Percentiles rank a stretch among this genome's conserved stretches.
Evolutionary conservation across 2,797 vertebrate species (phyloP).

Genomic region (Philypnodon macrostomus): DNA sequence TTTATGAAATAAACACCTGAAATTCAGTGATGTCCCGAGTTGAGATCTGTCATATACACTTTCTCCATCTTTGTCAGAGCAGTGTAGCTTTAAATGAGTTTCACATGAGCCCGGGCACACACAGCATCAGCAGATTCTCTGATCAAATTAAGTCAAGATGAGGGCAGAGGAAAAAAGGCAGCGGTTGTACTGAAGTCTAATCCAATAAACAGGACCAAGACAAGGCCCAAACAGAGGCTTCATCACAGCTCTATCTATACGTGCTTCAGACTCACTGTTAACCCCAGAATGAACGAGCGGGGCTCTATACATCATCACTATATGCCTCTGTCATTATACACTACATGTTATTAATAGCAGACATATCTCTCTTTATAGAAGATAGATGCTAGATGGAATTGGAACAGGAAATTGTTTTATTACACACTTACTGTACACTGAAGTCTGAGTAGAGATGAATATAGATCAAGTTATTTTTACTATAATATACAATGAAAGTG

Average conservation of each 20-base stretch:
- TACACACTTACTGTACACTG: background rate
- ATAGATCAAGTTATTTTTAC: too few species aligned
- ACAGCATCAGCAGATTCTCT: conserved; percentile 84
- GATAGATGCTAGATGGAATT: background rate
- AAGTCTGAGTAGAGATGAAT: background rate
- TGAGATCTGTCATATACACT: conserved; percentile 22
- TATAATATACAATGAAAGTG: background rate
- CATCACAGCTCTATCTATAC: conserved; percentile 61
- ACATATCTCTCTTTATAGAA: background rate
- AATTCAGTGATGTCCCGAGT: background rate
- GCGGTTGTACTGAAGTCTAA: conserved; percentile 84
- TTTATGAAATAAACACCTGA: too few species aligned
- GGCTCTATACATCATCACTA: conserved; percentile 42
- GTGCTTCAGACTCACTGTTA: conserved; percentile 42
- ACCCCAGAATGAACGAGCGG: conserved; percentile 34
- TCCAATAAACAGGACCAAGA: conserved; percentile 78
- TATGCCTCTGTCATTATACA: conserved; percentile 3
- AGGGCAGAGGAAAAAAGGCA: conserved; percentile 66
- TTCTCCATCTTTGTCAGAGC: conserved; percentile 21
- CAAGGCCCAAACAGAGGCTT: conserved; percentile 63
- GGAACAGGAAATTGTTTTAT: background rate
- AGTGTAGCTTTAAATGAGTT: conserved; percentile 83
- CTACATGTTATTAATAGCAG: background rate
- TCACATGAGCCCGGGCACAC: conserved; percentile 87
- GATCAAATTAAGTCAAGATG: conserved; percentile 84